These are phyloP conservation scores for Sigmodon hispidus DNA, from an alignment of 2,113 vertebrate genomes.

Conservation along the genomic window DNA sequence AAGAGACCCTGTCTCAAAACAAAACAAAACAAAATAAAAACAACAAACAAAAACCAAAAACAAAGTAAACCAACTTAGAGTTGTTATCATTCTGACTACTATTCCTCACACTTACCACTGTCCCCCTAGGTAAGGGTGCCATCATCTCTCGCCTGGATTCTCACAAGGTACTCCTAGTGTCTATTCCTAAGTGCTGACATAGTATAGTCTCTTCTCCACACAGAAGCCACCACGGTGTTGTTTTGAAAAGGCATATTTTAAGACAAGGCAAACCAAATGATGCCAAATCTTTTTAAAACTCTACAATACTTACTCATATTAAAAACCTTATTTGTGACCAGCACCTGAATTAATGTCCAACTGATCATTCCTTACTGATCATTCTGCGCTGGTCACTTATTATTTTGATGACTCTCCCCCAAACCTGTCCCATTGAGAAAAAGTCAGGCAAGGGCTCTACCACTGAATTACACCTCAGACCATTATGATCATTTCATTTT, in stretches of 20 bases:
- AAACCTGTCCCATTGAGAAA: background rate
- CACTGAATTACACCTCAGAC: background rate
- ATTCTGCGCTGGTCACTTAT: background rate
- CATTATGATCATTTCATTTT: background rate
- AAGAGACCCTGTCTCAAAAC: background rate
- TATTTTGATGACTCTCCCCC: background rate
- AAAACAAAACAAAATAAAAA: too few species aligned
- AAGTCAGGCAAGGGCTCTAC: background rate
- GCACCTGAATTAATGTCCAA: background rate
- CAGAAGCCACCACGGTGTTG: background rate
- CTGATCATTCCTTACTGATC: background rate
- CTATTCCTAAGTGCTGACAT: background rate
- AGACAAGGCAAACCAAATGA: background rate
- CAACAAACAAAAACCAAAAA: background rate
- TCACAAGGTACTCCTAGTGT: background rate
- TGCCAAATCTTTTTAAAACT: slow-evolving; percentile 7
- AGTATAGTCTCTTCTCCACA: background rate
- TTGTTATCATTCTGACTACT: background rate
- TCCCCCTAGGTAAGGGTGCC: background rate
- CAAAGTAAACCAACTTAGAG: background rate
- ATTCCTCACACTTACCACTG: background rate
- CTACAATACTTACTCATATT: background rate
- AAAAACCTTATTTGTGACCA: background rate
- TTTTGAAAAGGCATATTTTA: slow-evolving; percentile 20
- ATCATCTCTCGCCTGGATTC: background rate